These are phyloP conservation scores for Latheticus oryzae DNA, from an alignment of 2,888 invertebrate genomes.

Conservation along the genomic window DNA sequence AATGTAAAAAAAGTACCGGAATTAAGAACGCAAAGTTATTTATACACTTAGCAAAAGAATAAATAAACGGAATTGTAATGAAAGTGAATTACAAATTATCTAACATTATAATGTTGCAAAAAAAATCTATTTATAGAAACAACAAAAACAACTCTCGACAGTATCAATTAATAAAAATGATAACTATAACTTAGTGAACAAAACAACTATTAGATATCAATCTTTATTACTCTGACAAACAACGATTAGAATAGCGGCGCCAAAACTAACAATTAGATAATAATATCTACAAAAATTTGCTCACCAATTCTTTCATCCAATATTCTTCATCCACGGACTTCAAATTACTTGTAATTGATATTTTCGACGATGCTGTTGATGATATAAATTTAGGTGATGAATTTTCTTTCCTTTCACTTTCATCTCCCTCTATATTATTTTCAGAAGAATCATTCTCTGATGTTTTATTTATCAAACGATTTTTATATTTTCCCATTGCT, in stretches of 20 bases:
- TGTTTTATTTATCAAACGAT: conserved; percentile 2
- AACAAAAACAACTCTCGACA: background rate
- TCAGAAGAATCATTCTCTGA: conserved; percentile 14
- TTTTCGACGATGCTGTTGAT: conserved; percentile 20
- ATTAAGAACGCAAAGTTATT: too few species aligned
- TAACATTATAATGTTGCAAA: too few species aligned
- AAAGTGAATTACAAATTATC: too few species aligned
- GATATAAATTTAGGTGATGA: conserved; percentile 27
- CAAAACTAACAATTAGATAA: conserved; percentile 6
- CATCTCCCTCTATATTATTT: conserved; percentile 12
- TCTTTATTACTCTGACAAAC: conserved; percentile 16
- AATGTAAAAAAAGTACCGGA: too few species aligned
- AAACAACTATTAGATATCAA: conserved; percentile 11
- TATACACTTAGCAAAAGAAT: too few species aligned
- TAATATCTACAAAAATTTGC: conserved; percentile 3
- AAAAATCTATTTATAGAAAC: too few species aligned
- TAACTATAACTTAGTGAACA: conserved; percentile 3
- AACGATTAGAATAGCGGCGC: conserved; percentile 16
- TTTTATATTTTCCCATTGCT: conserved; percentile 37
- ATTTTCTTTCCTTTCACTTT: conserved; percentile 14
- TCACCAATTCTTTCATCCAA: conserved; percentile 42
- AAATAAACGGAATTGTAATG: too few species aligned
- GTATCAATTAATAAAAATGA: conserved; percentile 2
- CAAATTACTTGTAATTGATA: conserved; percentile 17
- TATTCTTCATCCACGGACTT: conserved; percentile 37